Evolutionary conservation across 2,888 invertebrate genomes (phyloP).

Genomic region (Agapostemon virescens): DNA sequence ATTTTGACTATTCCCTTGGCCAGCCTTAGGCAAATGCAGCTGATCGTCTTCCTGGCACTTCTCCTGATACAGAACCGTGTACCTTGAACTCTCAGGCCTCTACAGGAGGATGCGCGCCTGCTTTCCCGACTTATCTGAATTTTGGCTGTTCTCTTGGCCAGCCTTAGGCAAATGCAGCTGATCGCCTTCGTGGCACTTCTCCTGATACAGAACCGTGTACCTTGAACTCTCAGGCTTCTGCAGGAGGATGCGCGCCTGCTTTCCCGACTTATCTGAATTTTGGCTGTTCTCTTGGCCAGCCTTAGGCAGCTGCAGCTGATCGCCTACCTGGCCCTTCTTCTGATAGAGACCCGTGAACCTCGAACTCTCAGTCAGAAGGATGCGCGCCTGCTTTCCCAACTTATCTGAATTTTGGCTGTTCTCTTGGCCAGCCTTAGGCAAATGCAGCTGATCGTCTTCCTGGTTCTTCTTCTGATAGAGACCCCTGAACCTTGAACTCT

Average conservation of each 20-base stretch:
- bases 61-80: background rate
- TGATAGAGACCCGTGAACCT: background rate
- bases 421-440: too few relatives aligned
- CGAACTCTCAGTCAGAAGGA: background rate
- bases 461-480: background rate
- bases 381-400: background rate
- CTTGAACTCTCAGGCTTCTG: background rate
- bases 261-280: background rate
- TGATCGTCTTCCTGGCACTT: too few relatives aligned
- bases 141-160: too few relatives aligned
- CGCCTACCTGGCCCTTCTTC: background rate
- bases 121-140: background rate
- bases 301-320: too few relatives aligned
- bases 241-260: background rate
- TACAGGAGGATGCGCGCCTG: background rate
- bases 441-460: too few relatives aligned
- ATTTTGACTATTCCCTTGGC: too few relatives aligned
- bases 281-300: too few relatives aligned
- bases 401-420: too few relatives aligned
- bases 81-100: background rate
- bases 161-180: too few relatives aligned
- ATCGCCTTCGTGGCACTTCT: too few relatives aligned
- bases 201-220: background rate
- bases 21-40: too few relatives aligned
- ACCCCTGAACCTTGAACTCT: too few relatives aligned